Evolutionary conservation across 2,888 invertebrate genomes (phyloP), one percentile per base, ranked within the genome.

Genomic region (Aspidiotus rigidus): DNA sequence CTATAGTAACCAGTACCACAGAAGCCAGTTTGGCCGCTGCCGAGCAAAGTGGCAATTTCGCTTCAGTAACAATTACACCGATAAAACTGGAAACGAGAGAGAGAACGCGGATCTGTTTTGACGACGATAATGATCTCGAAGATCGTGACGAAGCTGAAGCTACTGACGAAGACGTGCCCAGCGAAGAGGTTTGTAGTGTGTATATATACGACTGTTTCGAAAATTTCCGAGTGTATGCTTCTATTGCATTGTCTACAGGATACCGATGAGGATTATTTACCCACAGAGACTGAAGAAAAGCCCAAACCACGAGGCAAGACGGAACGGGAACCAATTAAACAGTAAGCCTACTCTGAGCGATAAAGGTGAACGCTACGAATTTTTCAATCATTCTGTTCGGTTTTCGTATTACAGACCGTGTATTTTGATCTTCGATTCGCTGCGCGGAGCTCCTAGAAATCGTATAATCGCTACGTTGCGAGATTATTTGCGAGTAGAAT

Each of bases 391-490:
- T 9, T 16, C 15, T 55, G 56, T 55, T 55, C 16, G n/a, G 16
- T 55, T 53, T 11, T 53, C 15, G n/a, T 55, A 13, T 55, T 85
- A 72, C 81, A 91, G 91, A 75, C 93, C 96, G 0, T 91, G 94
- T 77, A 93, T 98, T 76, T 80, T 98, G 71, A 90, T 98, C 76
- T 96, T 97, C 79, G 97, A 98, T 80, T 98, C 97, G 0, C 80
- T 98, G 75, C 83, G 83, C 9, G 88, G 89, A 9, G 87, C 89
- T 2, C 87, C 88, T 57, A 83, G 94, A 75, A 85, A 86, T 53
- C 83, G 90, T 71, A 92, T 95, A 16, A 91, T 93, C 16, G 90
- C 91, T 10, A 95, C 93, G 0, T 80, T 97, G 71, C 83, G 96
- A 72, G 96, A 96, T 78, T 97, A 93, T 79, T 82, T 94, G 69